Base-by-base conservation (phyloP, 1,140 invertebrate species). In the Mamestra configurata region DNA sequence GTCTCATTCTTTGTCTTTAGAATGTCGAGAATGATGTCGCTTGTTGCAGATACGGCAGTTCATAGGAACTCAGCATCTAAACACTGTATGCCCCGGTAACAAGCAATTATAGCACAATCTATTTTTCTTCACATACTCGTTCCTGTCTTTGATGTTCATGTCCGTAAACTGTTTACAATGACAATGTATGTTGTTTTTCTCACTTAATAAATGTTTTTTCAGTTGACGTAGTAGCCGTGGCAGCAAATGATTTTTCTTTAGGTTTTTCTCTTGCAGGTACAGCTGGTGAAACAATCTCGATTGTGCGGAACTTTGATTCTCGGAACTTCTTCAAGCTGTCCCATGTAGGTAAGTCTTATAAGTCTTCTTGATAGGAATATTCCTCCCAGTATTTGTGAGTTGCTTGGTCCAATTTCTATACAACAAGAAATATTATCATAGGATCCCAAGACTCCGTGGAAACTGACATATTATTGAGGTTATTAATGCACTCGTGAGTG, bases 51-150 rank as follows among this genome's bases (percentile, higher is more conserved):
- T 51, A 15, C 64, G 11, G 37, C 72, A 80, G 64, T 37, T 70
- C 18, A 71, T 51, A n/a, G 31, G 51, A n/a, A 71, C 18, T 40
- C 31, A 24, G 72, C 79, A 81, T 8, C 20, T 61, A 11, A 27
- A 59, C 1, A 51, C 79, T 18, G 37, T 7, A 53, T 81, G 72
- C 5, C 53, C 53, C 51, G 53, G 55, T 7, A 64, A 15, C 22
- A 81, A 37, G 35, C 73, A 81, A 51, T 85, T 85, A 46, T 55
- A 84, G 53, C 83, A 82, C 35, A 85, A 51, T 37, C 78, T 59
- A 1, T 77, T 83, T 18, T 61, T 72, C n/a, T 77, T 77, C 20
- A 82, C 77, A 79, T 77, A 35, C 4, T 64, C 27, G 4, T n/a
- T 27, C 4, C 59, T 31, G 1, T 64, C 49, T 8, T 5, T 10